phyloP scores from a whole-genome alignment of 1,140 invertebrate genomes.

The Drosophila subobscura region DNA sequence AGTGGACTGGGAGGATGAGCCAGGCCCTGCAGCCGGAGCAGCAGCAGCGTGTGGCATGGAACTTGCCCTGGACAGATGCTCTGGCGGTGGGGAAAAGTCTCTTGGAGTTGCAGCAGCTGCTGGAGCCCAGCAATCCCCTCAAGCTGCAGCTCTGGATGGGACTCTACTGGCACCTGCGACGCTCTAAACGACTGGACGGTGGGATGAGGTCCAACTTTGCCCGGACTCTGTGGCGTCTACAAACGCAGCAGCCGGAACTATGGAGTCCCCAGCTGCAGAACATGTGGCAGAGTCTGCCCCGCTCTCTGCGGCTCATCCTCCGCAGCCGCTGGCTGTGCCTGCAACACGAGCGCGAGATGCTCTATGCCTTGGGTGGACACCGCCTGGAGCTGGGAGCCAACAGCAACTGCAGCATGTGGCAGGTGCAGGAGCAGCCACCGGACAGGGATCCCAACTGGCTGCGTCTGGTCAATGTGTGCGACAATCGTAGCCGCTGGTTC shows the following conservation, averaged over 20 bases:
- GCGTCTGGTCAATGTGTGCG: conserved; percentile 46
- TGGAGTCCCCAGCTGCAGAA: conserved; percentile 47
- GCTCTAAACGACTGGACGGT: neutral
- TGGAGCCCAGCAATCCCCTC: conserved; percentile 36
- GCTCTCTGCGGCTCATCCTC: conserved; percentile 14
- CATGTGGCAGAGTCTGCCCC: conserved; percentile 54
- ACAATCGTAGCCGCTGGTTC: conserved; percentile 24
- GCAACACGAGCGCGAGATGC: conserved; percentile 32
- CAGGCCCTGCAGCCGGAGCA: neutral
- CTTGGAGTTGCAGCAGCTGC: conserved; percentile 17
- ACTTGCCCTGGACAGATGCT: conserved; percentile 32
- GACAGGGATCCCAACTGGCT: neutral
- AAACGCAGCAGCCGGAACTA: neutral
- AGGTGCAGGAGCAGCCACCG: neutral
- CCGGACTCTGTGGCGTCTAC: conserved; percentile 15
- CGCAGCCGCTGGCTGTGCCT: conserved; percentile 49
- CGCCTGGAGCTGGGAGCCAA: conserved; percentile 48
- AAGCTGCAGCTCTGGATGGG: conserved; percentile 49
- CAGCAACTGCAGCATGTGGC: conserved; percentile 56
- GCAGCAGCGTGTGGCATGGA: conserved; percentile 50
- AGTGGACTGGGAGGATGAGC: conserved; percentile 42
- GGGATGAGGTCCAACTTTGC: conserved; percentile 44
- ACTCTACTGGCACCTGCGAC: conserved; percentile 47
- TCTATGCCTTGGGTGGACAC: conserved; percentile 23
- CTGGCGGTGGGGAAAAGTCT: neutral